A percentile compares a stretch with the other conserved stretches of the same genome.
Conservation (phyloP, 2,113 vertebrate species). For the Saiga tatarica region DNA sequence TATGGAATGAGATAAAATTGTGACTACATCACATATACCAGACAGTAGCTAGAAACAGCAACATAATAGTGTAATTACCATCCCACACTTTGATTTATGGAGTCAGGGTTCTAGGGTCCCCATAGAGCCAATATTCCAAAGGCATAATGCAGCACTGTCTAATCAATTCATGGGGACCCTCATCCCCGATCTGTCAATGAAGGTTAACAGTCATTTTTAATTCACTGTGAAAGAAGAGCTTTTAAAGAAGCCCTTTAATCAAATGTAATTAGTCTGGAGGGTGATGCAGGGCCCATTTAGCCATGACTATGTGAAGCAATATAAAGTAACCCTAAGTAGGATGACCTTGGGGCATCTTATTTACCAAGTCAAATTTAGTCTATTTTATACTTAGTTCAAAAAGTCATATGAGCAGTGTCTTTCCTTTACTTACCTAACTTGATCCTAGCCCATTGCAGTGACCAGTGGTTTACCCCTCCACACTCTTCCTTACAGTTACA, state of each 20-base stretch:
- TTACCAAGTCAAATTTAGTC: constrained; percentile 44
- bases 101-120: neutral
- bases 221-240: constrained; percentile 59
- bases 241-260: constrained; percentile 67
- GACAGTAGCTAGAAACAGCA: neutral
- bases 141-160: neutral
- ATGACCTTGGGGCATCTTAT: constrained; percentile 30
- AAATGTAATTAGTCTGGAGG: constrained; percentile 53
- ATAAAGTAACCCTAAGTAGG: constrained; percentile 32
- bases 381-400: neutral
- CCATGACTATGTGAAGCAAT: neutral
- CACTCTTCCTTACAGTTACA: neutral
- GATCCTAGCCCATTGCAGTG: neutral
- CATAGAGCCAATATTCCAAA: neutral
- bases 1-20: neutral
- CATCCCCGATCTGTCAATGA: constrained; percentile 48
- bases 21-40: neutral
- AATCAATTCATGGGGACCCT: constrained; percentile 67
- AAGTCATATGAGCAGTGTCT: neutral
- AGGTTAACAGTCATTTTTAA: constrained; percentile 59
- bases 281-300: constrained; percentile 35
- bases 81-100: constrained; percentile 4
- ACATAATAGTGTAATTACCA: neutral
- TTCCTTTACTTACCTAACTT: neutral
- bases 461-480: neutral